Conservation (phyloP, 2,888 invertebrate species). For the Tyria jacobaeae region DNA sequence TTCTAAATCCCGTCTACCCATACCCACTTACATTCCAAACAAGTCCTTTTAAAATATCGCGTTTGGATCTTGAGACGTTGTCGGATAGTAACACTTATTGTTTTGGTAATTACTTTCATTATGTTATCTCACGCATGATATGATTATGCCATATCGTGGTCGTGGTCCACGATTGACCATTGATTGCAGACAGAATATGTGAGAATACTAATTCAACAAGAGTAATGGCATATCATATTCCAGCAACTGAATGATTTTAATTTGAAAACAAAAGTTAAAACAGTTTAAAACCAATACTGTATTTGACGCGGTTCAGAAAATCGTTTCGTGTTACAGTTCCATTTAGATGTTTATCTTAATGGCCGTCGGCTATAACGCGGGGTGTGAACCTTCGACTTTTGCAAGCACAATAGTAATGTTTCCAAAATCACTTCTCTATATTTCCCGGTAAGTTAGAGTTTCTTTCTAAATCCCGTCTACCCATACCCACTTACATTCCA, state of each 20-base stretch:
- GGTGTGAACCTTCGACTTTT: constrained; percentile 76
- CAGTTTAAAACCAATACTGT: neutral
- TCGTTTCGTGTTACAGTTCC: constrained; percentile 80
- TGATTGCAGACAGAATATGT: too few species aligned
- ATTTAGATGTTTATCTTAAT: constrained; percentile 81
- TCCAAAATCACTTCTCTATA: constrained; percentile 57
- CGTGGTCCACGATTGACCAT: too few species aligned
- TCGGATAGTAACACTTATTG: constrained; percentile 1
- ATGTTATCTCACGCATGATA: too few species aligned
- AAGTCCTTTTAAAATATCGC: neutral
- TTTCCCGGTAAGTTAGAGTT: constrained; percentile 50
- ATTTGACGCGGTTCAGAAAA: constrained; percentile 24
- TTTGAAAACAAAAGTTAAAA: neutral
- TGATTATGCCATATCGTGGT: too few species aligned
- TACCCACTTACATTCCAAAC: constrained; percentile 15
- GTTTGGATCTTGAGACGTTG: constrained; percentile 9
- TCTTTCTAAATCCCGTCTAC: constrained; percentile 44
- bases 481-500: constrained; percentile 17
- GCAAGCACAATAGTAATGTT: constrained; percentile 61
- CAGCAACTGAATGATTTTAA: neutral
- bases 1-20: constrained; percentile 37
- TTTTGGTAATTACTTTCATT: constrained; percentile 2
- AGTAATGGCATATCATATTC: neutral
- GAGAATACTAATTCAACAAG: too few species aligned
- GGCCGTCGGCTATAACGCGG: constrained; percentile 64